These are phyloP conservation scores for Vidua macroura DNA, from an alignment of 2,113 vertebrate genomes.

Conservation along the genomic window DNA sequence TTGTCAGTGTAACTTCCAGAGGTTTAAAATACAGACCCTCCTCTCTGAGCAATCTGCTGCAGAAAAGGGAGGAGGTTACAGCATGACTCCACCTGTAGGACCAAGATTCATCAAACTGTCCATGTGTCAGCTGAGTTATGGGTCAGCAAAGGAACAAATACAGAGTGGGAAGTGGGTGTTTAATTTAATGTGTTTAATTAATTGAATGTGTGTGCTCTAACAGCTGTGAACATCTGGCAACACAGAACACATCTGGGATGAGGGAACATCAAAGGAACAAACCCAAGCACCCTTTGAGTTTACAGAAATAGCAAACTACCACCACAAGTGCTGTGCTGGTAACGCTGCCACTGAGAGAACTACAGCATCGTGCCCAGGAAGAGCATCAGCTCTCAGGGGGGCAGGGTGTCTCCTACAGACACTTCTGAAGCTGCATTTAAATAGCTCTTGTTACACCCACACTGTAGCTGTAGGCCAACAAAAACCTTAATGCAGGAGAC, in stretches of 20 bases:
- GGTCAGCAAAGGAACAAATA: not conserved
- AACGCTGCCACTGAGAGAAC: fast-evolving
- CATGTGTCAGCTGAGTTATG: not conserved
- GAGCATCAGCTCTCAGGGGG: not conserved
- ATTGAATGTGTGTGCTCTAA: not conserved
- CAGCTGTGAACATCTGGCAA: not conserved
- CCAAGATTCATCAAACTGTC: not conserved
- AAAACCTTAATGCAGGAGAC: not conserved
- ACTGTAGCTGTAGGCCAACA: not conserved
- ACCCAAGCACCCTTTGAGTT: not conserved
- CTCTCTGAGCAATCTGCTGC: not conserved
- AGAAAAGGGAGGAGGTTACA: not conserved
- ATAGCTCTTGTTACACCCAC: not conserved
- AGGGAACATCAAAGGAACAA: not conserved
- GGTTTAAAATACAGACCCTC: not conserved
- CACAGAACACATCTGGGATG: not conserved
- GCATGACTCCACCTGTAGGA: not conserved
- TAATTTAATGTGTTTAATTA: not conserved
- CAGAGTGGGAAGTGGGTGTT: not conserved
- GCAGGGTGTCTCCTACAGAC: not conserved
- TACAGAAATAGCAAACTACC: not conserved
- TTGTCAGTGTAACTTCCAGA: not conserved
- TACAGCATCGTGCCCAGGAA: not conserved
- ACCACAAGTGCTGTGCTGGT: not conserved
- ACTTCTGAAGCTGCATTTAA: not conserved